phyloP scores from a whole-genome alignment of 2,888 invertebrate species.

The Anodontia alba region DNA sequence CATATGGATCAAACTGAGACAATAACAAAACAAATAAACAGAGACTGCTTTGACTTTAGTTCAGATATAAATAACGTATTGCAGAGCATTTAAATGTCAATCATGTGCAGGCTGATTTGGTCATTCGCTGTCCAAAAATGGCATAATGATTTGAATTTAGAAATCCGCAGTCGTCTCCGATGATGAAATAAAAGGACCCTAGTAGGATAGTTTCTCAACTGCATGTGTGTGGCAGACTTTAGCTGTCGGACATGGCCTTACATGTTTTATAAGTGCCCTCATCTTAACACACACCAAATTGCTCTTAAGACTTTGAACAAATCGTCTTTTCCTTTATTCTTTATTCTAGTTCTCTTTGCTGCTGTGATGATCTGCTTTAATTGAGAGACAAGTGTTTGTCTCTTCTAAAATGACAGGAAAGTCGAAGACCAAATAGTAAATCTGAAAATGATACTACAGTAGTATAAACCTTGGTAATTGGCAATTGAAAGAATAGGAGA shows the following conservation, averaged over 20 bases:
- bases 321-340: background rate
- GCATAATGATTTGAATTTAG: too few species aligned
- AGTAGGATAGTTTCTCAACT: too few species aligned
- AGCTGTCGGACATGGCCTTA: constrained; percentile 1
- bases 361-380: constrained; percentile 5
- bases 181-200: too few species aligned
- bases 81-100: too few species aligned
- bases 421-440: background rate
- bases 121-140: too few species aligned
- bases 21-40: too few species aligned
- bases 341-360: background rate
- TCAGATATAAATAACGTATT: too few species aligned
- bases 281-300: background rate
- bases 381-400: constrained; percentile 8
- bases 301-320: constrained; percentile 3
- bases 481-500: constrained; percentile 14
- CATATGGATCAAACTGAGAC: too few species aligned
- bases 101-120: too few species aligned
- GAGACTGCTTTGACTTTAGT: too few species aligned
- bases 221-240: constrained; percentile 8
- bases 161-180: too few species aligned
- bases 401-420: constrained; percentile 9
- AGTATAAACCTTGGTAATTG: constrained; percentile 14
- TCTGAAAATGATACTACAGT: constrained; percentile 15
- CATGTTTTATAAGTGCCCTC: constrained; percentile 2